A percentile compares a stretch with the other conserved stretches of the same genome.
These are phyloP conservation scores for Zaprionus kolodkinae DNA, from an alignment of 1,140 invertebrate genomes.

Conservation along the genomic window DNA sequence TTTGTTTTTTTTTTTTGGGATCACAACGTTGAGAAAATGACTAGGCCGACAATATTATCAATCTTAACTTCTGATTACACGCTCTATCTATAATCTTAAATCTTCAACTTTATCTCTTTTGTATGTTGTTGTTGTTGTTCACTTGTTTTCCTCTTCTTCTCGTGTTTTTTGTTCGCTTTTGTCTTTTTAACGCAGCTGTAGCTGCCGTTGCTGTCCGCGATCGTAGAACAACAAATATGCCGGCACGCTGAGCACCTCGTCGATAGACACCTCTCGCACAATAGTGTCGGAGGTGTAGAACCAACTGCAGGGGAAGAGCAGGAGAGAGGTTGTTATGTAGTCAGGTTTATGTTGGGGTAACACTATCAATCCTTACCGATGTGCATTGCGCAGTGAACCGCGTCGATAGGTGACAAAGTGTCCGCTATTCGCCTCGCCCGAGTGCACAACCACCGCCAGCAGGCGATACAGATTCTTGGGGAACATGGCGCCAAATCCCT, in stretches of 20 bases:
- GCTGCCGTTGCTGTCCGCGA: slow-evolving; percentile 83
- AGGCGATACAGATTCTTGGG: slow-evolving; percentile 88
- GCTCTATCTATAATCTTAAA: slow-evolving; percentile 1
- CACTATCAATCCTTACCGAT: slow-evolving; percentile 82
- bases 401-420: slow-evolving; percentile 96
- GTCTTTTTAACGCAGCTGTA: slow-evolving; percentile 52
- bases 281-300: slow-evolving; percentile 89
- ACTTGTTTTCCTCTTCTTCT: neutral
- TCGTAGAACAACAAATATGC: slow-evolving; percentile 89
- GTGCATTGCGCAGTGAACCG: slow-evolving; percentile 87
- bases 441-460: slow-evolving; percentile 94
- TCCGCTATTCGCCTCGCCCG: slow-evolving; percentile 93
- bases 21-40: slow-evolving; percentile 39
- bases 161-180: neutral
- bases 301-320: slow-evolving; percentile 85
- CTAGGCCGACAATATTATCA: slow-evolving; percentile 31
- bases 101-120: slow-evolving; percentile 5
- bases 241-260: slow-evolving; percentile 87
- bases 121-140: neutral
- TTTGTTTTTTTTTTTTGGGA: neutral
- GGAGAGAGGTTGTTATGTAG: neutral
- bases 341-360: neutral
- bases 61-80: slow-evolving; percentile 7
- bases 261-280: slow-evolving; percentile 88
- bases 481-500: slow-evolving; percentile 81